Percentiles rank a stretch among this genome's conserved stretches.
These are phyloP conservation scores for Brachyptera putata DNA, from an alignment of 2,888 invertebrate species.

Conservation along the genomic window DNA sequence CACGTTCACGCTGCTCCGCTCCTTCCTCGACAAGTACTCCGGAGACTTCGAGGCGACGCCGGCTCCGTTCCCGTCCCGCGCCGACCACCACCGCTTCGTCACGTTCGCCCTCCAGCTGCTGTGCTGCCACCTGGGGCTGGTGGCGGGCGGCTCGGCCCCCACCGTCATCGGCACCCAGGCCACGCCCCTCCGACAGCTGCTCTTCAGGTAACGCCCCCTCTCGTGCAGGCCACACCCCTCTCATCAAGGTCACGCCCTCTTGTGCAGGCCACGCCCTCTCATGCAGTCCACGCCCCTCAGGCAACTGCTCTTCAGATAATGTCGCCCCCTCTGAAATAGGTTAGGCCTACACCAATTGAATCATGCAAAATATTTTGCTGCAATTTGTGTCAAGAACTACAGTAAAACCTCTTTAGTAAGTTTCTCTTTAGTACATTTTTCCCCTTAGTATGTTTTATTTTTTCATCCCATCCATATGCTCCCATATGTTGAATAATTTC, in stretches of 20 bases:
- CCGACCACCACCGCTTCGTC: constrained; percentile 55
- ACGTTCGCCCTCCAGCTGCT: constrained; percentile 53
- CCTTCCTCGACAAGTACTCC: constrained; percentile 56
- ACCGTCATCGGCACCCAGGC: constrained; percentile 52
- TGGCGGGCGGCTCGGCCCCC: constrained; percentile 49
- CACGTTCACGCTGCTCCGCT: constrained; percentile 52
- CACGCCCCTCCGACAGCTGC: constrained; percentile 50
- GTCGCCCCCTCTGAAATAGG: too few species aligned
- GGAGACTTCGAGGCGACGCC: constrained; percentile 47
- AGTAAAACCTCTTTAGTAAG: too few species aligned
- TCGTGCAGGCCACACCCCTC: too few species aligned
- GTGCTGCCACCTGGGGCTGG: constrained; percentile 55
- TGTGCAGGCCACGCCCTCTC: too few species aligned
- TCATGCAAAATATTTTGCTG: too few species aligned
- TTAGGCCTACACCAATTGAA: too few species aligned
- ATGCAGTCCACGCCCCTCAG: constrained; percentile 52
- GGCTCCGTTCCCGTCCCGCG: constrained; percentile 47
- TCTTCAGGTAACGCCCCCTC: constrained; percentile 54
- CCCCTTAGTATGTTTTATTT: too few species aligned
- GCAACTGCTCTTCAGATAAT: constrained; percentile 53
- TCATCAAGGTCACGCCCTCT: too few species aligned
- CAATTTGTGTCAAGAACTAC: too few species aligned
- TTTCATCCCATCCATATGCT: too few species aligned
- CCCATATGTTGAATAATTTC: too few species aligned
- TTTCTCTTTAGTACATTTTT: too few species aligned